phyloP scores from a whole-genome alignment of 64 coral and sea anemone genomes.

The Dendrophyllia cribrosa region DNA sequence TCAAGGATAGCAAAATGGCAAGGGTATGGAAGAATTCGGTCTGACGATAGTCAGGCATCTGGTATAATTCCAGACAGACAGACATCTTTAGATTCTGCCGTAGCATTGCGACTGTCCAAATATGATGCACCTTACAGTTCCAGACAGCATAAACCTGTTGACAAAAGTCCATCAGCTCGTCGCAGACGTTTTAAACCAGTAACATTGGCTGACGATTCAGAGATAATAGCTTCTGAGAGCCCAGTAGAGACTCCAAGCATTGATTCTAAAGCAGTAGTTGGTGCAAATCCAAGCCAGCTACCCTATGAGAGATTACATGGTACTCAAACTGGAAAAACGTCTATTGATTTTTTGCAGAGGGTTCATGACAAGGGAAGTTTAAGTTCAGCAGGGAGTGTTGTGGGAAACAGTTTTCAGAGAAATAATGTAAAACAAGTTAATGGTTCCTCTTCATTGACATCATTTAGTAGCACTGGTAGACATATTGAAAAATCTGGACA shows the following conservation, averaged over 20 bases:
- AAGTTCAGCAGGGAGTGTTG: not conserved
- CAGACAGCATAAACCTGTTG: slow-evolving; percentile 9
- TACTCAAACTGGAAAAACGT: not conserved
- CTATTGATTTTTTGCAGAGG: not conserved
- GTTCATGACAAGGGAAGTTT: not conserved
- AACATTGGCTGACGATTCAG: not conserved
- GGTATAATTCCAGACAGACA: not conserved
- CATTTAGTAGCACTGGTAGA: not conserved
- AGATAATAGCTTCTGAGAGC: not conserved
- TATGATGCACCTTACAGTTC: slow-evolving; percentile 46
- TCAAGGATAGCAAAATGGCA: slow-evolving; percentile 36
- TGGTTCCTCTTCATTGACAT: not conserved
- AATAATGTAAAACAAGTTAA: not conserved
- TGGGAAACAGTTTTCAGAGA: not conserved
- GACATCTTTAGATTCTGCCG: slow-evolving; percentile 14
- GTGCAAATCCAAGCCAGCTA: not conserved
- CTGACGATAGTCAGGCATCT: not conserved
- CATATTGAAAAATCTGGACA: not conserved
- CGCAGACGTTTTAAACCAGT: slow-evolving; percentile 44
- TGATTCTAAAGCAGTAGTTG: no score
- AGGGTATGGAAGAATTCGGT: not conserved
- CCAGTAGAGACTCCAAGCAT: not conserved
- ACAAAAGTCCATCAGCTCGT: not conserved
- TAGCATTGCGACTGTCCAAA: slow-evolving; percentile 22
- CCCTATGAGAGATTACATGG: not conserved